phyloP scores from a whole-genome alignment of 2,113 vertebrate species.

The Xiphorhynchus elegans region DNA sequence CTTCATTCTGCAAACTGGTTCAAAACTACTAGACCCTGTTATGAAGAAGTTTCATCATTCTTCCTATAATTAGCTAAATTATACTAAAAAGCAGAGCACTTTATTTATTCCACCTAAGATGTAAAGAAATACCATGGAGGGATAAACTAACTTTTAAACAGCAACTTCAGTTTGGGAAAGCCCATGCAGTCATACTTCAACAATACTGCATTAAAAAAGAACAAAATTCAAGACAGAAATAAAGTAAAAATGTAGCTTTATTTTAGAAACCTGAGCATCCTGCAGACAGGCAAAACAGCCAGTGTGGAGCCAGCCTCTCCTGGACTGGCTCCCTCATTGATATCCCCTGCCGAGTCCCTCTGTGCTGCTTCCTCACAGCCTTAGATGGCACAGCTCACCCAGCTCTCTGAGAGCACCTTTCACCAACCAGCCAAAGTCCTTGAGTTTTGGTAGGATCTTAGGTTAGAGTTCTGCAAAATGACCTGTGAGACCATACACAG shows the following conservation, averaged over 20 bases:
- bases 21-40: background rate
- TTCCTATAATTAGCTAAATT: background rate
- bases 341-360: background rate
- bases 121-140: accelerated
- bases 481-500: background rate
- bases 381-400: background rate
- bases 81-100: background rate
- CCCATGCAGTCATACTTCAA: background rate
- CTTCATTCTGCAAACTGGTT: background rate
- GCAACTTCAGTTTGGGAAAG: background rate
- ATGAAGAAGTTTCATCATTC: background rate
- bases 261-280: background rate
- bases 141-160: background rate
- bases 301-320: background rate
- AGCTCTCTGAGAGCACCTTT: background rate
- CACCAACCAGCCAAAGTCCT: background rate
- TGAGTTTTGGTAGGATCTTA: background rate
- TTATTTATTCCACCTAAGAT: background rate
- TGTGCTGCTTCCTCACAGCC: background rate
- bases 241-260: background rate
- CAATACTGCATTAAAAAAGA: accelerated
- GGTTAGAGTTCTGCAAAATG: background rate
- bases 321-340: background rate
- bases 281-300: background rate
- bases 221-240: background rate